Evolutionary conservation across 1,140 invertebrate genomes (phyloP).

Genomic region (Eciton burchellii): DNA sequence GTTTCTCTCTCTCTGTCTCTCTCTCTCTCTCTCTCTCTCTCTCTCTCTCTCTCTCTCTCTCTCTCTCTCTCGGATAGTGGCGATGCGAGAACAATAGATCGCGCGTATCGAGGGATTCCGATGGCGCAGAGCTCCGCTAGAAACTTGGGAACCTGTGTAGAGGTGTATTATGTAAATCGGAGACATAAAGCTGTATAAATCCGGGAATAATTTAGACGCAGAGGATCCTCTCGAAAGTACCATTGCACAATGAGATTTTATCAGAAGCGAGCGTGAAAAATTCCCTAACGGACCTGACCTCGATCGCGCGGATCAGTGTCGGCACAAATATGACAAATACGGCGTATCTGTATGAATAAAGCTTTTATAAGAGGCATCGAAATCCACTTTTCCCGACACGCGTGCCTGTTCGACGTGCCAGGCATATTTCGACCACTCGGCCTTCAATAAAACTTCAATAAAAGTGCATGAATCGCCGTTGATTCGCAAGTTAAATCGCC

Average conservation of each 20-base stretch:
- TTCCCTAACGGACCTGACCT: neutral
- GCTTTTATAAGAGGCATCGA: neutral
- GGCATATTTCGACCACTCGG: conserved; percentile 29
- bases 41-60: too few species aligned
- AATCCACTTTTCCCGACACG: conserved; percentile 24
- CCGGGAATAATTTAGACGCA: too few species aligned
- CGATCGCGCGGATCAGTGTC: neutral
- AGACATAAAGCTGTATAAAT: too few species aligned
- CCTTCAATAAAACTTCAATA: conserved; percentile 35
- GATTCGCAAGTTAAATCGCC: conserved; percentile 31
- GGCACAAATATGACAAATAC: conserved; percentile 24
- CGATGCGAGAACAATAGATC: neutral
- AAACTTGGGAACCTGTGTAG: too few species aligned
- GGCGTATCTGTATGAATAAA: conserved; percentile 31
- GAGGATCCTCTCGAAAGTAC: too few species aligned
- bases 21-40: too few species aligned
- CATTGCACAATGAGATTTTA: too few species aligned
- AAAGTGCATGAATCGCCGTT: conserved; percentile 26
- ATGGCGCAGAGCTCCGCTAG: too few species aligned
- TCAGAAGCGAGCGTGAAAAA: neutral
- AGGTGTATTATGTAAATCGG: neutral
- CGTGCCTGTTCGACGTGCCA: conserved; percentile 38
- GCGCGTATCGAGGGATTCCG: too few species aligned
- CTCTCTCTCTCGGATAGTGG: neutral
- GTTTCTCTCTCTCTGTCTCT: too few species aligned